Evolutionary conservation across 2,888 invertebrate genomes (phyloP), one percentile per base, ranked within the genome.

Genomic region (Synergus umbraculus): DNA sequence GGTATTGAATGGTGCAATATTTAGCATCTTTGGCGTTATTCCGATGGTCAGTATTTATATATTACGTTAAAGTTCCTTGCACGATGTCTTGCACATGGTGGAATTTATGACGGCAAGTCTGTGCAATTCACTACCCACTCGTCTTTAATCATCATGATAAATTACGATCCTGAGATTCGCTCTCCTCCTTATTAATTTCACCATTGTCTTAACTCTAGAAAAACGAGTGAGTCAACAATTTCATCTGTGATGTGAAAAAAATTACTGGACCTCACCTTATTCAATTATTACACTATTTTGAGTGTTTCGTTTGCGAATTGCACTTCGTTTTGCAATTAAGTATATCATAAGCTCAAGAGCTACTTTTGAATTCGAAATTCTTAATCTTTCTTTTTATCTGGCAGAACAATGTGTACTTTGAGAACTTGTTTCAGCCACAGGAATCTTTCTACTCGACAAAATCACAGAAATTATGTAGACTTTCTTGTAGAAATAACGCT

Each of bases 61-160:
- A 69, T 54, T 12, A 54, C 73, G n/a, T 41, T 73, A 73, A 41
- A 12, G 29, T 73, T 54, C 9, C 54, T 66, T 43, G 43, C 66
- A 18, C 8, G 41, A 43, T 46, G 44, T 46, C 67, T 46, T 67
- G 22, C 22, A 67, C 4, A 67, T 4, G 37, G 8, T 37, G 73
- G 73, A 73, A 73, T 58, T 73, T 73, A 54, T 29, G 49, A 73
- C 54, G 29, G 73, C 37, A 73, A n/a, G 54, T 37, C 49, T 66
- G 41, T 43, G 66, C 46, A 46, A 67, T 67, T n/a, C 73, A 41
- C 73, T 73, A 73, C 73, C 73, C 54, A 73, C 73, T 73, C 73
- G n/a, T 58, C n/a, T 73, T 73, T 73, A 73, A 58, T 73, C 37
- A 54, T 73, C 54, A n/a, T 54, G n/a, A 54, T 54, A 54, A 73